Percentiles rank a stretch among this genome's conserved stretches.
Conservation (phyloP, 2,113 vertebrate genomes). For the Psittacula cyanocephala region DNA sequence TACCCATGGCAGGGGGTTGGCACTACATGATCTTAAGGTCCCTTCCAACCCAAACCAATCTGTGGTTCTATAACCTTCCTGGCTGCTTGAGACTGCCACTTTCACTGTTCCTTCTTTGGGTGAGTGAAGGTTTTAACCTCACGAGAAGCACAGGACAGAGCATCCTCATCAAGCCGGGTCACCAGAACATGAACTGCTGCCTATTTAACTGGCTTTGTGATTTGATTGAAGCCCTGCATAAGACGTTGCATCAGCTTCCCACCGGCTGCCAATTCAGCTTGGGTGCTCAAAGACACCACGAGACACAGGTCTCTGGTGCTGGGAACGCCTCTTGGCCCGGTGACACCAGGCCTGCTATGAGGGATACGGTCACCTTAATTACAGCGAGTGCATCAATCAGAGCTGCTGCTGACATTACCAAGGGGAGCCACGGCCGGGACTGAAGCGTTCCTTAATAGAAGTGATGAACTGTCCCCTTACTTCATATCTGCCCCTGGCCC, state of each 20-base stretch:
- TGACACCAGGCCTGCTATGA: not conserved
- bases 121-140: not conserved
- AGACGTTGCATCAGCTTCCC: not conserved
- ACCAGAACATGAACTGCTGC: not conserved
- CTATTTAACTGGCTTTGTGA: not conserved
- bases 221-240: fast-evolving
- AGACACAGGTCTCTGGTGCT: not conserved
- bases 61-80: not conserved
- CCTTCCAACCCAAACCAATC: not conserved
- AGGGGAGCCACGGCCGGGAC: not conserved
- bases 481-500: not conserved
- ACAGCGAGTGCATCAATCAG: not conserved
- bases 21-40: not conserved
- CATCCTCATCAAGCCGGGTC: not conserved
- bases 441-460: not conserved
- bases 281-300: not conserved
- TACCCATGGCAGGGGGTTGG: not conserved
- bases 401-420: not conserved
- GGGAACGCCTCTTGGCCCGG: not conserved
- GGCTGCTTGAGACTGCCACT: fast-evolving
- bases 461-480: not conserved
- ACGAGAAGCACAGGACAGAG: not conserved
- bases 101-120: not conserved
- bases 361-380: not conserved
- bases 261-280: not conserved